Percentiles rank a stretch among this genome's conserved stretches.
Evolutionary conservation across 2,113 vertebrate genomes (phyloP).

Genomic region (Rhea pennata): DNA sequence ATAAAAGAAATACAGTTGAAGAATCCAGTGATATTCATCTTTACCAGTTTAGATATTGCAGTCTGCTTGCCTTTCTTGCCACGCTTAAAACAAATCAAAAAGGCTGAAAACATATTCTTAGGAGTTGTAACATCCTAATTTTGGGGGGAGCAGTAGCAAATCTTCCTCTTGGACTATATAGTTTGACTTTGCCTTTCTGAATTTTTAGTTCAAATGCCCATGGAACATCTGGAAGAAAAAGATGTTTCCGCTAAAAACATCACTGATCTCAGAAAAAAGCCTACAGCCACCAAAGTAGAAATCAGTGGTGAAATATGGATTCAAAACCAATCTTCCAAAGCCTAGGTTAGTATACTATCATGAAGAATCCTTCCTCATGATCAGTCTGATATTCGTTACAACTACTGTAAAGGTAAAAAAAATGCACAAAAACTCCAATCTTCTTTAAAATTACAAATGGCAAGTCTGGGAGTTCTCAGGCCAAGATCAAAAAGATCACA

Average conservation of each 20-base stretch:
- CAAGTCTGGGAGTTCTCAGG: neutral
- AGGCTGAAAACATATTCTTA: neutral
- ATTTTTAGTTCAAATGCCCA: conserved; percentile 6
- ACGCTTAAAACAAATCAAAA: neutral
- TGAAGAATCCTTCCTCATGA: neutral
- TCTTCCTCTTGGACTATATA: neutral
- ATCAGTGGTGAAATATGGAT: neutral
- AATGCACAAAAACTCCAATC: neutral
- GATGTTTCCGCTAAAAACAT: neutral
- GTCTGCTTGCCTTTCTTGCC: neutral
- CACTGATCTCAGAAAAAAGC: conserved; percentile 11
- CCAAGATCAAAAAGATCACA: conserved; percentile 19
- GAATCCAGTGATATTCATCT: neutral
- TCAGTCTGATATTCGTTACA: neutral
- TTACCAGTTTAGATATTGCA: neutral
- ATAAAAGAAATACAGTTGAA: neutral
- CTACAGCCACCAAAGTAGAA: conserved; percentile 9
- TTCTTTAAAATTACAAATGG: neutral
- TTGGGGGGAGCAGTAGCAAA: neutral
- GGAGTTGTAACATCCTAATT: neutral
- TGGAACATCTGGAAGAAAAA: conserved; percentile 16
- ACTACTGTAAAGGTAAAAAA: neutral
- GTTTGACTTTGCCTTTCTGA: neutral
- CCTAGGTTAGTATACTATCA: neutral
- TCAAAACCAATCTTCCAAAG: neutral